These are phyloP conservation scores for Betta splendens DNA, from an alignment of 2,797 vertebrate genomes.

Conservation along the genomic window DNA sequence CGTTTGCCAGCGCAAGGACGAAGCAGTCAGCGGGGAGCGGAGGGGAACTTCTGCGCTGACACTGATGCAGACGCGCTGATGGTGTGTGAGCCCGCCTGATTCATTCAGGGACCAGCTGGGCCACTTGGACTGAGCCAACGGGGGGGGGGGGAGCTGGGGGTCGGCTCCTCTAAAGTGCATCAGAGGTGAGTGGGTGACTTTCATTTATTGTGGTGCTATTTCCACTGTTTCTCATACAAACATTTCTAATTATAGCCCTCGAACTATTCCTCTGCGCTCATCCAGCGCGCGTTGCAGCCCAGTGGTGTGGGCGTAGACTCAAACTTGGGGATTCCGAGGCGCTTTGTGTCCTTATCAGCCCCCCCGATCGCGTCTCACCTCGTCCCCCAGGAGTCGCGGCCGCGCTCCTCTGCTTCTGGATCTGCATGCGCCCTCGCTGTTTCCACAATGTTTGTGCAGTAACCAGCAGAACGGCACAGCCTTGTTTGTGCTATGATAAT, in stretches of 20 bases:
- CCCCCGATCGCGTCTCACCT: no score
- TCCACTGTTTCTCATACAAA: background rate
- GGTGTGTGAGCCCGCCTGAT: no score
- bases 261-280: background rate
- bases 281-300: background rate
- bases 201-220: conserved; percentile 12
- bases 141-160: no score
- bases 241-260: background rate
- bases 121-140: conserved; percentile 15
- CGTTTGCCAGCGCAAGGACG: conserved; percentile 43
- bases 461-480: background rate
- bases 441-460: background rate
- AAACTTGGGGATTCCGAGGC: no score
- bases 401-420: no score
- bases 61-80: no score
- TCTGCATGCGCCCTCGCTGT: no score
- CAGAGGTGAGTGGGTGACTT: conserved; percentile 53
- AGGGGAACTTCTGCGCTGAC: conserved; percentile 29
- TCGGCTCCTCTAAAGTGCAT: conserved; percentile 30
- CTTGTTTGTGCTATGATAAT: background rate
- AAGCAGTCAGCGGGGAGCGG: conserved; percentile 20
- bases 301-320: background rate
- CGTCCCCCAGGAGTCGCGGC: no score
- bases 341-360: no score
- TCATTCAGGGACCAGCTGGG: conserved; percentile 44